These are phyloP conservation scores for Panagrolaimus sp. DNA, from an alignment of 1,140 invertebrate species.

Conservation along the genomic window DNA sequence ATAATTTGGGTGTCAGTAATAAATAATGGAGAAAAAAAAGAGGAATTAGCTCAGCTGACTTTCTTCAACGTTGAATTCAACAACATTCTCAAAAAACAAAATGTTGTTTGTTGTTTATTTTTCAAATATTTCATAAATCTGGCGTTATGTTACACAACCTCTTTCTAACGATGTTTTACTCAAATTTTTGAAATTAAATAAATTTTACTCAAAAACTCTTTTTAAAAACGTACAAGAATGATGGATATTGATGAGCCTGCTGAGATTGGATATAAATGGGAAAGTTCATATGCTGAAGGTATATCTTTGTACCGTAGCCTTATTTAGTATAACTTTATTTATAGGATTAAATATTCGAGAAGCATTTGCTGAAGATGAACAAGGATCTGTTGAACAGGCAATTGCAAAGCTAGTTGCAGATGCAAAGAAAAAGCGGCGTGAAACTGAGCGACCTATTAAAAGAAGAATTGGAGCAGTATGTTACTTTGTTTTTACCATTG, in stretches of 20 bases:
- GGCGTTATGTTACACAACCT: too few species aligned
- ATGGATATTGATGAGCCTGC: neutral
- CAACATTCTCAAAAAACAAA: too few species aligned
- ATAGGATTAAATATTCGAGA: neutral
- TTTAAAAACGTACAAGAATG: neutral
- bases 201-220: too few species aligned
- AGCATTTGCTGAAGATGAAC: slow-evolving; percentile 6
- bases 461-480: slow-evolving; percentile 1
- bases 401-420: slow-evolving; percentile 10
- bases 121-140: too few species aligned
- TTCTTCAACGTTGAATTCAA: too few species aligned
- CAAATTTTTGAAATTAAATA: too few species aligned
- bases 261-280: slow-evolving; percentile 7
- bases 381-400: slow-evolving; percentile 8
- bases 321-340: slow-evolving; percentile 7
- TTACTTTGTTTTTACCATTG: neutral
- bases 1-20: too few species aligned
- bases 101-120: too few species aligned
- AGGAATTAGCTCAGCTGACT: too few species aligned
- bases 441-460: neutral
- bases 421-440: neutral
- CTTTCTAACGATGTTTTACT: too few species aligned
- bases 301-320: too few species aligned
- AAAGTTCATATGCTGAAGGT: slow-evolving; percentile 9
- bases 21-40: too few species aligned